phyloP scores from a whole-genome alignment of 2,888 invertebrate genomes.

The Lochmaea crataegi region DNA sequence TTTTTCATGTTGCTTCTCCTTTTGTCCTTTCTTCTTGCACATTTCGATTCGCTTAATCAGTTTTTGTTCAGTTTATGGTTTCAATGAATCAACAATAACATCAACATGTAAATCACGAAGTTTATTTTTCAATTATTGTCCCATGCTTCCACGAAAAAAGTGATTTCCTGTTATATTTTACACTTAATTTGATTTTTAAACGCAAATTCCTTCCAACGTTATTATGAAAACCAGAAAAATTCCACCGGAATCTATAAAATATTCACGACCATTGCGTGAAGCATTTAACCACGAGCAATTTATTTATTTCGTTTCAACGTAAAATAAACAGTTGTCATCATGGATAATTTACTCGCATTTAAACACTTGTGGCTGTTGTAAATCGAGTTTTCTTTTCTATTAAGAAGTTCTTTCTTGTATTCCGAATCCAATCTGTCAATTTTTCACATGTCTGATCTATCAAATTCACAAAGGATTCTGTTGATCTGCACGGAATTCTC shows the following conservation, averaged over 20 bases:
- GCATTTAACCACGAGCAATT: background rate
- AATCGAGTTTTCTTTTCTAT: background rate
- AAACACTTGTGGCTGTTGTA: background rate
- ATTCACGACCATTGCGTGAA: background rate
- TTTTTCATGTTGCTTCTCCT: too few species aligned
- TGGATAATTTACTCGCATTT: background rate
- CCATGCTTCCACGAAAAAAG: too few species aligned
- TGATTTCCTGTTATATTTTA: too few species aligned
- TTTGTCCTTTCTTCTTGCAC: too few species aligned
- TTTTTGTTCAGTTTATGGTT: too few species aligned
- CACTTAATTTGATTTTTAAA: too few species aligned
- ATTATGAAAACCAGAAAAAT: background rate
- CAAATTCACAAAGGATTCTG: slow-evolving; percentile 2
- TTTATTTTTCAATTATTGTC: too few species aligned
- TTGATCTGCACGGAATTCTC: slow-evolving; percentile 2
- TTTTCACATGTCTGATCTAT: slow-evolving; percentile 7
- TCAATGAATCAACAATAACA: too few species aligned
- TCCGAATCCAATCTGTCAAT: background rate
- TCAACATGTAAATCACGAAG: too few species aligned
- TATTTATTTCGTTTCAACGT: background rate
- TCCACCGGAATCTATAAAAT: background rate
- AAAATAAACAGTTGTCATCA: background rate
- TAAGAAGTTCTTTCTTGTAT: background rate
- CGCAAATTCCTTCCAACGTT: too few species aligned
- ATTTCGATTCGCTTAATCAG: too few species aligned